These are phyloP conservation scores for Calidris pugnax DNA, from an alignment of 2,113 vertebrate species.

Conservation along the genomic window DNA sequence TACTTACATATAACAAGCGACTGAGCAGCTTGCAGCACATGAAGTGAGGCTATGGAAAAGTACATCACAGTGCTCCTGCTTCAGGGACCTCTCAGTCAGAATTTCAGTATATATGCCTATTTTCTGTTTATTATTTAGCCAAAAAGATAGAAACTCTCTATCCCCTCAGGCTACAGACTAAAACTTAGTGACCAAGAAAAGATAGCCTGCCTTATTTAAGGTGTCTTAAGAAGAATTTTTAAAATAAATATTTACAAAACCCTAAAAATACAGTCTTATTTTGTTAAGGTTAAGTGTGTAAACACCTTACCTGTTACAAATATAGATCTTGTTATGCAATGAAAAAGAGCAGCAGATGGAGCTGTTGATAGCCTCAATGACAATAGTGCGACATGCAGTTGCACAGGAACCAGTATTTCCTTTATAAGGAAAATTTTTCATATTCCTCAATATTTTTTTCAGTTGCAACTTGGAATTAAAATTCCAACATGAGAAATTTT, in stretches of 20 bases:
- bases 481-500: constrained; percentile 22
- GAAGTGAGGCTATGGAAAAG: constrained; percentile 72
- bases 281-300: constrained; percentile 16
- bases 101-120: constrained; percentile 4
- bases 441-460: neutral
- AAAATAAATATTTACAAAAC: constrained; percentile 27
- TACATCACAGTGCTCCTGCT: constrained; percentile 16
- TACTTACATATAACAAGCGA: constrained; percentile 51
- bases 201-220: constrained; percentile 5
- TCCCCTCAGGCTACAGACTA: neutral
- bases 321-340: neutral
- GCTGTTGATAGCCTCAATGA: neutral
- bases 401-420: neutral
- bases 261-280: constrained; percentile 25
- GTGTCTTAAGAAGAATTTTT: neutral
- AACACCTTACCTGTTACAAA: constrained; percentile 11
- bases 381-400: neutral
- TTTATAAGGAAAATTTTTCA: neutral
- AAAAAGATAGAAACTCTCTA: constrained; percentile 6
- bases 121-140: constrained; percentile 49
- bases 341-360: constrained; percentile 10
- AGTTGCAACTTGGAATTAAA: constrained; percentile 24
- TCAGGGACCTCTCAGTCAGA: constrained; percentile 16
- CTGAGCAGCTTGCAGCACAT: constrained; percentile 41
- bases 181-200: constrained; percentile 12